phyloP scores from a whole-genome alignment of 2,888 invertebrate species.

The Ennomos erosarius region DNA sequence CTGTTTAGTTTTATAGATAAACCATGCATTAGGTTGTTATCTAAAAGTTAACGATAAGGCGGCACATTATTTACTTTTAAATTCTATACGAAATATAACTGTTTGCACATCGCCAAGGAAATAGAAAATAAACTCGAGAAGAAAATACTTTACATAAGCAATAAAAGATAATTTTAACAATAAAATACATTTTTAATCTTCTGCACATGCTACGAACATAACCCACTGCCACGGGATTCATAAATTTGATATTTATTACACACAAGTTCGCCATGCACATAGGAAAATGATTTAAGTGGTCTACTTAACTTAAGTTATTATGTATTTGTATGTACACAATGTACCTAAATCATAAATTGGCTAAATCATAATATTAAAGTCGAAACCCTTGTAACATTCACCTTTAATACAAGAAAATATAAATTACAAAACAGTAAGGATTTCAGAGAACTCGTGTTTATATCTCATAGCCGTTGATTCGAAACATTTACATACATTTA shows the following conservation, averaged over 20 bases:
- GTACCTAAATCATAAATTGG: constrained; percentile 66
- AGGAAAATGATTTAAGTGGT: constrained; percentile 62
- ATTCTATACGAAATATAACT: constrained; percentile 44
- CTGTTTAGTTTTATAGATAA: constrained; percentile 19
- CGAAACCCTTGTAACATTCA: constrained; percentile 70
- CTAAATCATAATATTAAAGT: constrained; percentile 60
- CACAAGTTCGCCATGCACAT: constrained; percentile 54
- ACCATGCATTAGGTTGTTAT: constrained; percentile 22
- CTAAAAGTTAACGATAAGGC: constrained; percentile 34
- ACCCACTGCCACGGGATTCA: constrained; percentile 46
- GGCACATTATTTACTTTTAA: constrained; percentile 37
- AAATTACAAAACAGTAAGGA: constrained; percentile 49
- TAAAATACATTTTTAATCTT: constrained; percentile 55
- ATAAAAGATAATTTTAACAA: constrained; percentile 52
- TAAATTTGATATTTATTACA: constrained; percentile 45
- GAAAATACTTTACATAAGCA: constrained; percentile 44
- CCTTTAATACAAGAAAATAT: constrained; percentile 59
- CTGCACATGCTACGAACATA: constrained; percentile 44
- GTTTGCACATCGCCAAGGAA: constrained; percentile 45
- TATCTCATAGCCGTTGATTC: constrained; percentile 53
- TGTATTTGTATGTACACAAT: constrained; percentile 68
- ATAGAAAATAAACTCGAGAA: constrained; percentile 45
- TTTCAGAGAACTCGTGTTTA: constrained; percentile 37
- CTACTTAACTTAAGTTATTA: constrained; percentile 65
- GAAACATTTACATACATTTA: constrained; percentile 37